A percentile compares a stretch with the other conserved stretches of the same genome.
phyloP scores from a whole-genome alignment of 1,140 invertebrate genomes.

The Nephila pilipes region DNA sequence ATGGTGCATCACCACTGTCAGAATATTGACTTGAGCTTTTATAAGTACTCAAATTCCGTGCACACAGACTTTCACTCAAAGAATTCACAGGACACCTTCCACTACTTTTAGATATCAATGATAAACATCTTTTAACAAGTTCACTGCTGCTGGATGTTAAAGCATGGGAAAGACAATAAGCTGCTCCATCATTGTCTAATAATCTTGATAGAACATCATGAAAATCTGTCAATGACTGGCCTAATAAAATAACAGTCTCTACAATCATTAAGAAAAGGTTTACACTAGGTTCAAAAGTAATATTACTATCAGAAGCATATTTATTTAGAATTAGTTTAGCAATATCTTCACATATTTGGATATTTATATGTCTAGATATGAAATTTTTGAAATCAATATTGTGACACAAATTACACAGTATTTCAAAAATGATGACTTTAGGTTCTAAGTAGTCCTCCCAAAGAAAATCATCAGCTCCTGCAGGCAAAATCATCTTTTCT shows the following conservation, averaged over 20 bases:
- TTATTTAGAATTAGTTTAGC: constrained; percentile 24
- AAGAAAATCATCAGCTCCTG: background rate
- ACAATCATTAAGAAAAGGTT: constrained; percentile 56
- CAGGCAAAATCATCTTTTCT: background rate
- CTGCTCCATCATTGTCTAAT: background rate
- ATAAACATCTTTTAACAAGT: constrained; percentile 37
- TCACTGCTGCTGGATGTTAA: constrained; percentile 48
- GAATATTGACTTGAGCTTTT: background rate
- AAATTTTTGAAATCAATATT: constrained; percentile 24
- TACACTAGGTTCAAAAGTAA: background rate
- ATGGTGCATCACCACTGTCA: background rate
- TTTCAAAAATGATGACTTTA: constrained; percentile 40
- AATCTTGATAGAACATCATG: constrained; percentile 20
- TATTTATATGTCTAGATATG: constrained; percentile 31
- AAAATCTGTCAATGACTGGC: background rate
- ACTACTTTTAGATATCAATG: background rate
- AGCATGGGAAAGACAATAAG: constrained; percentile 26
- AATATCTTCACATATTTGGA: constrained; percentile 29
- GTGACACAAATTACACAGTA: background rate
- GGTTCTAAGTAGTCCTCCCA: constrained; percentile 8
- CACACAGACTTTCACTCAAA: constrained; percentile 49
- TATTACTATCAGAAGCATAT: background rate
- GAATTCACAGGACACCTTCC: constrained; percentile 24
- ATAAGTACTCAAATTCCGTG: background rate
- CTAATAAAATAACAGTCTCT: constrained; percentile 19